phyloP scores from a whole-genome alignment of 2,113 vertebrate species.

The Saccopteryx bilineata region DNA sequence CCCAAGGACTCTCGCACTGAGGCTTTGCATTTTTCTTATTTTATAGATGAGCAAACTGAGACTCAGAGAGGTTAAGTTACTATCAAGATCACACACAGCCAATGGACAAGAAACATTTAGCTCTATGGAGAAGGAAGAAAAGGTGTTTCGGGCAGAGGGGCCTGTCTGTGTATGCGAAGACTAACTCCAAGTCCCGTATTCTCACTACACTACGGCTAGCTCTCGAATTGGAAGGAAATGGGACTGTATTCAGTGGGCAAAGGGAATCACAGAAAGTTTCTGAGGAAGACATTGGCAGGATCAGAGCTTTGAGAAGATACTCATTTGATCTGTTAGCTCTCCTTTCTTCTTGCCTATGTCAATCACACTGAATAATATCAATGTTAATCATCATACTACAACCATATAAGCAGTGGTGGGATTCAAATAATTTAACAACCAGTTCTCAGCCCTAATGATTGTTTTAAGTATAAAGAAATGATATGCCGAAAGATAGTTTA shows the following conservation, averaged over 20 bases:
- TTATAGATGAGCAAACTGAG: not conserved
- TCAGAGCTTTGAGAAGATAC: not conserved
- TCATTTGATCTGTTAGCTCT: not conserved
- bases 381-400: not conserved
- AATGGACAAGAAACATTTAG: not conserved
- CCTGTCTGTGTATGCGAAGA: not conserved
- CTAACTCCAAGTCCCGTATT: not conserved
- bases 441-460: too few species aligned
- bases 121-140: not conserved
- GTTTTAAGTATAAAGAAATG: too few species aligned
- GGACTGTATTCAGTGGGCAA: not conserved
- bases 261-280: not conserved
- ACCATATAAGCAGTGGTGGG: too few species aligned
- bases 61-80: not conserved
- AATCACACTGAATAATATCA: not conserved
- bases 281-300: not conserved
- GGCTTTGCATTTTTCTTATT: not conserved
- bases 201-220: not conserved
- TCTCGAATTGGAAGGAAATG: not conserved
- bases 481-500: too few species aligned
- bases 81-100: not conserved
- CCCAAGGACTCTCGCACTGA: not conserved
- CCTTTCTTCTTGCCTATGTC: conserved; percentile 4
- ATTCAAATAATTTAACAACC: too few species aligned
- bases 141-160: not conserved